Evolutionary conservation across 2,113 vertebrate genomes (phyloP), one percentile per base, ranked within the genome.

Genomic region (Lepidiolamprologus cunningtoni): DNA sequence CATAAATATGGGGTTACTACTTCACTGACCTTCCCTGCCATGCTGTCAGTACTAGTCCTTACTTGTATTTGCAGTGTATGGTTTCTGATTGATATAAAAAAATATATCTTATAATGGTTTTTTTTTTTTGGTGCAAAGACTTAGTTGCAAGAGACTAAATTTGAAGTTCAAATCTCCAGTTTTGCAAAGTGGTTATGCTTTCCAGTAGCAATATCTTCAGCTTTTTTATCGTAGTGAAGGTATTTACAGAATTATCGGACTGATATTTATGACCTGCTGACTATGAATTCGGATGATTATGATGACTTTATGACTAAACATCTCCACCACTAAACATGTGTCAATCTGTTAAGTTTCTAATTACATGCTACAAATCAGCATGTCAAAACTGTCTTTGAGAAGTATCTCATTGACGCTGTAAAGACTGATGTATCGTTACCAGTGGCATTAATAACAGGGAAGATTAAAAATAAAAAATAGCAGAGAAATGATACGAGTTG

Each of bases 41-140:
- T 71, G 45, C 53, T 71, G 33, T 8, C 17, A 66, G 2, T 3
- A n/a, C 10, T 5, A 13, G 12, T 37, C n/a, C 42, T 26, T 11
- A 12, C 21, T 21, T 42, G 12, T 57, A 33, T 85, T 11, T 52
- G 57, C 16, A 47, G 23, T 57, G 68, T 78, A 45, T 82, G 2
- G 11, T 26, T 13, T 37, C 0, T 50, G 71, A 76, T 19, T 47
- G 9, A 47, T 73, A 8, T 76, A 19, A 19, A 73, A 19, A 17
- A 0, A 16, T 2, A 7, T 1, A 26, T 17, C 9, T 76, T 47
- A 28, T 11, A 8, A 47, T 28, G 0, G 0, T 10, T 19, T 3
- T 23, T 3, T 4, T 19, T 31, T 66, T 66, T 21, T n/a, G 40
- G 23, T 76, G 42, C 14, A 0, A 47, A 47, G 14, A 47, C 45